These are phyloP conservation scores for Cepaea hortensis DNA, from an alignment of 2,888 invertebrate genomes.

Conservation along the genomic window DNA sequence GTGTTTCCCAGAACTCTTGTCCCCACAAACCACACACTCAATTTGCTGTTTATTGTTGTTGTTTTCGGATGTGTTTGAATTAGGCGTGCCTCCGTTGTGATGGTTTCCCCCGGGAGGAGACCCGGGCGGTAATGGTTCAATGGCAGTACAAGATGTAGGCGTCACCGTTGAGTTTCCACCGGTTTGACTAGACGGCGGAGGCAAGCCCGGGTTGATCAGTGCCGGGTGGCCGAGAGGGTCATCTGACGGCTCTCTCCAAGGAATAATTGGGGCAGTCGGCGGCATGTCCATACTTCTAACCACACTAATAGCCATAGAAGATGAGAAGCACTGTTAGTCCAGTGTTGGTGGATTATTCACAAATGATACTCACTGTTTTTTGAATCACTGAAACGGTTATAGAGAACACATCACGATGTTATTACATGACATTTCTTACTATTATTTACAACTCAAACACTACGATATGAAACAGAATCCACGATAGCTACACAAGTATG, in stretches of 20 bases:
- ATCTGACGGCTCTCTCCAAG: conserved; percentile 70
- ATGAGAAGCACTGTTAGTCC: not conserved
- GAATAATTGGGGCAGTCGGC: conserved; percentile 63
- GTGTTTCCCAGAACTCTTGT: conserved; percentile 98
- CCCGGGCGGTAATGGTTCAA: conserved; percentile 78
- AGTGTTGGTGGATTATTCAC: not conserved
- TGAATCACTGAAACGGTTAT: not conserved
- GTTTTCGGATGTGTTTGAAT: conserved; percentile 55
- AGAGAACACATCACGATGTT: too few relatives aligned
- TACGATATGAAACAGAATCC: too few relatives aligned
- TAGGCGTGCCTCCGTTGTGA: conserved; percentile 73
- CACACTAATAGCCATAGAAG: conserved; percentile 41
- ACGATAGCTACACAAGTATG: too few relatives aligned
- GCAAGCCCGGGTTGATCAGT: not conserved
- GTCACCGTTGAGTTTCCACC: conserved; percentile 60
- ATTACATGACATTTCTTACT: too few relatives aligned
- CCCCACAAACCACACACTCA: conserved; percentile 98
- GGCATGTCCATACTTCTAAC: conserved; percentile 69
- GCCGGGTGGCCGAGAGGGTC: conserved; percentile 58
- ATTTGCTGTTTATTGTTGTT: conserved; percentile 84
- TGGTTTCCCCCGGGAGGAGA: conserved; percentile 53
- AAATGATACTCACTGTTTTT: not conserved
- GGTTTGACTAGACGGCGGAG: conserved; percentile 52
- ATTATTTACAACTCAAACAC: too few relatives aligned
- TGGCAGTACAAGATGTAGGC: conserved; percentile 42